Evolutionary conservation across 2,113 vertebrate species (phyloP).

Genomic region (Cathartes aura): DNA sequence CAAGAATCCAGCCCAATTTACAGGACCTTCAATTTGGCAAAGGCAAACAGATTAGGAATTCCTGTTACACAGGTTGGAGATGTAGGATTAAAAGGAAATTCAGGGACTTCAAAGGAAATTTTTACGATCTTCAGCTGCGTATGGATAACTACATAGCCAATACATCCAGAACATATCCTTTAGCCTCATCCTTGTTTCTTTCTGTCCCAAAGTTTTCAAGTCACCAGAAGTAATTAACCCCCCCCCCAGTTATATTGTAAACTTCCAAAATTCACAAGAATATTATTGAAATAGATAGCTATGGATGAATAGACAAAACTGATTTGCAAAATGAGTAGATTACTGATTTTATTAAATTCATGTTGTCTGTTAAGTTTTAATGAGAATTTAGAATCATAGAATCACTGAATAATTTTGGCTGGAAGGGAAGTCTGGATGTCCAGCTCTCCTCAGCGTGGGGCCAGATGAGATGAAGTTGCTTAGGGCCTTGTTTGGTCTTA

Average conservation of each 20-base stretch:
- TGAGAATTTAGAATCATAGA: background rate
- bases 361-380: background rate
- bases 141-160: fast-evolving
- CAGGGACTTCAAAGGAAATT: background rate
- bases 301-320: background rate
- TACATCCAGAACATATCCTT: too few species aligned
- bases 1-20: background rate
- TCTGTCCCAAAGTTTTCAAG: background rate
- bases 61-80: background rate
- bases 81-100: background rate
- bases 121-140: too few species aligned
- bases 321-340: background rate
- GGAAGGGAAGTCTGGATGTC: background rate
- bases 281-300: background rate
- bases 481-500: background rate
- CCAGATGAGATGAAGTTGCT: fast-evolving
- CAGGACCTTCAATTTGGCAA: background rate
- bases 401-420: background rate
- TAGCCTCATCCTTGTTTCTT: background rate
- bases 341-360: background rate
- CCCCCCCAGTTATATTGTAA: background rate
- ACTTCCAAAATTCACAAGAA: background rate
- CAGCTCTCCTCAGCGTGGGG: background rate
- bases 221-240: background rate
- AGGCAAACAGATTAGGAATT: background rate